Evolutionary conservation across 2,797 vertebrate species (phyloP).

Genomic region (Aeoliscus strigatus): DNA sequence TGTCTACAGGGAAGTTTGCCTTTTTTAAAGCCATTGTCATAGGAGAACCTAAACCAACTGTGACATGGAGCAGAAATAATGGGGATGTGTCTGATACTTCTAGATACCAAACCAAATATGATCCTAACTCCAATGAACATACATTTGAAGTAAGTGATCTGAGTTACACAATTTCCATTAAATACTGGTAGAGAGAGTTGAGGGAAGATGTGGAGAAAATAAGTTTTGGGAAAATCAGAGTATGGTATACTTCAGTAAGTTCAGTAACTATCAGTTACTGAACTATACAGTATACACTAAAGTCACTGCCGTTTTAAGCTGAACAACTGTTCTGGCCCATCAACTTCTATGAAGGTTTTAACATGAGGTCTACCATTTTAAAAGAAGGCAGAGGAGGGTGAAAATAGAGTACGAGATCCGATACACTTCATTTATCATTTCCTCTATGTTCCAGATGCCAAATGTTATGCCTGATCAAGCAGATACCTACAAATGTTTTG

Average conservation of each 20-base stretch:
- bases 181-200: constrained; percentile 12
- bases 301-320: constrained; percentile 3
- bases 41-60: constrained; percentile 74
- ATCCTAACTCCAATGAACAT: constrained; percentile 66
- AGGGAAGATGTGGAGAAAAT: constrained; percentile 3
- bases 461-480: constrained; percentile 74
- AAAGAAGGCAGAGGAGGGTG: too few species aligned
- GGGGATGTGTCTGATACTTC: constrained; percentile 72
- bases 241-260: too few species aligned
- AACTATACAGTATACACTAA: background rate
- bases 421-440: background rate
- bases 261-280: too few species aligned
- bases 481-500: constrained; percentile 81
- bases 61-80: constrained; percentile 73
- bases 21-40: constrained; percentile 80
- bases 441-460: constrained; percentile 72
- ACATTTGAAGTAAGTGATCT: constrained; percentile 76
- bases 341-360: background rate
- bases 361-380: too few species aligned
- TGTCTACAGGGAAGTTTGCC: constrained; percentile 78
- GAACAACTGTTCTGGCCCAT: background rate
- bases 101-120: constrained; percentile 74
- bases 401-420: too few species aligned
- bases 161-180: constrained; percentile 12
- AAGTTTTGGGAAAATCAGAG: background rate